Percentiles rank a stretch among this genome's conserved stretches.
Evolutionary conservation across 2,797 vertebrate species (phyloP).

Genomic region (Poecile montanus): DNA sequence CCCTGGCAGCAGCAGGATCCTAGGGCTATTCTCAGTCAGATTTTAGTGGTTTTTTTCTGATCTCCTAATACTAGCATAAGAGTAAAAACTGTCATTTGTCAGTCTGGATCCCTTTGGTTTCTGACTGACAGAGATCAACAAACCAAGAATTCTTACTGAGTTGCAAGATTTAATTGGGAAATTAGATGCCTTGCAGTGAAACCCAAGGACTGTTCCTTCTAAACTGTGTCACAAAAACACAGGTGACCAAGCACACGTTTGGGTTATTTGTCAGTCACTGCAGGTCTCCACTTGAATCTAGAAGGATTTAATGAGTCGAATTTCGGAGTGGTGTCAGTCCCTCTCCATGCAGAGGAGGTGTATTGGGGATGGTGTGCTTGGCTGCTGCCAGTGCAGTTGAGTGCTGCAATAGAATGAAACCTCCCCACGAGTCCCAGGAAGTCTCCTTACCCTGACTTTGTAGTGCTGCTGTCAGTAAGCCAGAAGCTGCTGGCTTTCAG

Average conservation of each 20-base stretch:
- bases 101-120: neutral
- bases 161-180: neutral
- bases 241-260: fast-evolving
- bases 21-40: too few relatives aligned
- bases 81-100: neutral
- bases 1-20: neutral
- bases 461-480: neutral
- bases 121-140: neutral
- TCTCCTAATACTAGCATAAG: neutral
- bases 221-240: neutral
- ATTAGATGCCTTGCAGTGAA: neutral
- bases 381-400: fast-evolving
- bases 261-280: neutral
- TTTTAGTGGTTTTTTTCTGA: neutral
- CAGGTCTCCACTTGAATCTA: neutral
- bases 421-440: fast-evolving
- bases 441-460: conserved; percentile 43
- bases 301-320: fast-evolving
- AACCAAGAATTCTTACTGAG: neutral
- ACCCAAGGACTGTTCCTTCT: neutral
- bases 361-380: fast-evolving
- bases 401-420: too few relatives aligned
- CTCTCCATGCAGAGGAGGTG: fast-evolving
- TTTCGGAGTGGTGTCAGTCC: fast-evolving
- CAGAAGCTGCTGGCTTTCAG: conserved; percentile 19